Evolutionary conservation across 2,888 invertebrate species (phyloP).

Genomic region (Melieria picta): DNA sequence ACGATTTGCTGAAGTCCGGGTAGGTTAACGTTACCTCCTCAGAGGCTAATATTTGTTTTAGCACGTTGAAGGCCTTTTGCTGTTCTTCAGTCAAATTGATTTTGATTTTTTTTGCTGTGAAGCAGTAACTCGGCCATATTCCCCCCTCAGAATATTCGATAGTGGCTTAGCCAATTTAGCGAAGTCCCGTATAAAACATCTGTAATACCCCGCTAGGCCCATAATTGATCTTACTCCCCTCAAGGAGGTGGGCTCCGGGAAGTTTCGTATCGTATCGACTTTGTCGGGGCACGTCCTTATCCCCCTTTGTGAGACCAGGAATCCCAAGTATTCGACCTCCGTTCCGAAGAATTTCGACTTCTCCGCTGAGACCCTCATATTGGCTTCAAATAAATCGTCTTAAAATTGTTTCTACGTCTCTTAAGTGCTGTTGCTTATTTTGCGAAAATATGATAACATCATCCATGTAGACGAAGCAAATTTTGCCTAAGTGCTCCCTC

Average conservation of each 20-base stretch:
- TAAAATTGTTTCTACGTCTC: neutral
- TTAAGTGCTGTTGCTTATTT: no score
- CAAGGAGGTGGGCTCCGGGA: neutral
- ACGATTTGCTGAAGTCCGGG: neutral
- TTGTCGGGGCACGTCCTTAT: conserved; percentile 8
- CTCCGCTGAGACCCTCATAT: neutral
- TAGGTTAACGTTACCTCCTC: conserved; percentile 5
- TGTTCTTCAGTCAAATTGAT: conserved; percentile 18
- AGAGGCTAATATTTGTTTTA: neutral
- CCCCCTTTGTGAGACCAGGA: neutral
- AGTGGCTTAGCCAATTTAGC: conserved; percentile 8
- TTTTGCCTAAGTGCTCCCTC: conserved; percentile 31
- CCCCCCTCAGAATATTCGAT: conserved; percentile 6
- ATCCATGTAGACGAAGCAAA: neutral
- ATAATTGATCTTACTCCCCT: no score
- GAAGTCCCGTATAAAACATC: conserved; percentile 11
- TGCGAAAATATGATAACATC: conserved; percentile 10
- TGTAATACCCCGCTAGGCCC: no score
- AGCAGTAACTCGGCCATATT: conserved; percentile 7
- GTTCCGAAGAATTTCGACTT: neutral
- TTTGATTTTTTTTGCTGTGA: conserved; percentile 15
- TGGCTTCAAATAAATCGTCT: neutral
- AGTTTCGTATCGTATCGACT: neutral
- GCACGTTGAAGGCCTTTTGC: conserved; percentile 3
- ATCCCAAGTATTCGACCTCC: neutral